Evolutionary conservation across 2,113 vertebrate species (phyloP).

Genomic region (Sciurus niger): DNA sequence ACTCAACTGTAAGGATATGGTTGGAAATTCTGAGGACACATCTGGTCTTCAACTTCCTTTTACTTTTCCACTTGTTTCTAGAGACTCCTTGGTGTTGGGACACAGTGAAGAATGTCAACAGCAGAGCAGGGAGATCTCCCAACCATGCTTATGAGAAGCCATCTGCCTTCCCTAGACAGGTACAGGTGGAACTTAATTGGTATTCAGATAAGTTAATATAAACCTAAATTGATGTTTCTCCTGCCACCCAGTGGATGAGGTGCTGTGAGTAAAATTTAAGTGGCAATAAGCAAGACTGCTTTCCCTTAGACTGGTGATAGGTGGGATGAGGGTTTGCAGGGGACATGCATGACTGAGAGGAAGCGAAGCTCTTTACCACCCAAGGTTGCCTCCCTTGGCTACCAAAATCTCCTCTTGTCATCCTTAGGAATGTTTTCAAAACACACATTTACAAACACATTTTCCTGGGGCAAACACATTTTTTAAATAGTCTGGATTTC

Average conservation of each 20-base stretch:
- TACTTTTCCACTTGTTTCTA: background rate
- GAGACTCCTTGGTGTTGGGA: background rate
- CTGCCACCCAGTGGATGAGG: background rate
- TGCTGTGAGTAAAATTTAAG: background rate
- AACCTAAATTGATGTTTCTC: background rate
- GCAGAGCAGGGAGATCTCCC: background rate
- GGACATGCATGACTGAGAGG: fast-evolving
- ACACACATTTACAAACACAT: background rate
- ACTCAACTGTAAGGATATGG: background rate
- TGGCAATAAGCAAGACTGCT: background rate
- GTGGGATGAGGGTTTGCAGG: fast-evolving
- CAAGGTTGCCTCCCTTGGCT: background rate
- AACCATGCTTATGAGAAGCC: background rate
- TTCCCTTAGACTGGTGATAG: background rate
- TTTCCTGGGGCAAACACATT: slow-evolving; percentile 3
- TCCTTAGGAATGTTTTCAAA: slow-evolving; percentile 31
- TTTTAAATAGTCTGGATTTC: slow-evolving; percentile 48
- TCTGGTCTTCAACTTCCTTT: background rate
- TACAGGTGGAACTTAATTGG: background rate
- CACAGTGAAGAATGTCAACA: background rate
- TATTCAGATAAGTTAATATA: background rate
- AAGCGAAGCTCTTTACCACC: fast-evolving
- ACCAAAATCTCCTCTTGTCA: background rate
- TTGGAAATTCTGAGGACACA: background rate
- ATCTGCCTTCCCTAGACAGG: background rate